Evolutionary conservation across 2,113 vertebrate species (phyloP), one percentile per base, ranked within the genome.

Genomic region (Actinemys pallida): DNA sequence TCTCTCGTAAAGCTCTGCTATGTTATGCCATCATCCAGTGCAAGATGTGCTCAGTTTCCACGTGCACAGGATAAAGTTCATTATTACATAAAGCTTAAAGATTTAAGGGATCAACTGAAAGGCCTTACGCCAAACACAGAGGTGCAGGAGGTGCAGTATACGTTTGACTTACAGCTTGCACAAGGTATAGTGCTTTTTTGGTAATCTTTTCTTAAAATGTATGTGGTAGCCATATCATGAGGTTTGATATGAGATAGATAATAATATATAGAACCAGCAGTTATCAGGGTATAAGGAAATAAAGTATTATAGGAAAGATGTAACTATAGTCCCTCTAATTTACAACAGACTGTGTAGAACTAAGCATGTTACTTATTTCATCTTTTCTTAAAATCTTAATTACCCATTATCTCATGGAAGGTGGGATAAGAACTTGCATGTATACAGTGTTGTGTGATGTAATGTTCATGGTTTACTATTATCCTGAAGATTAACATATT

Each of bases 51-150:
- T 69, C 99, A 99, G 98, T 99, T 99, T 94, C 99, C 99, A 35
- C 99, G 99, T 1, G 99, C 99, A 75, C 99, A 99, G 98, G 99
- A 99, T 95, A 99, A 99, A 98, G 99, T 99, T 25, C 99, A 99
- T 98, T 99, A 99, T 97, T 99, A 99, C 96, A 99, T 99, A 97
- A 99, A 99, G 90, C 98, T 99, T 94, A 98, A 99, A 93, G 99
- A 99, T 86, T 98, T 99, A n/a, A 93, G 99, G 92, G 99, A 99
- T 89, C 98, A 99, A 39, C 97, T 99, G 96, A 99, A 99, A 97
- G 99, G 99, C 49, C 59, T 99, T 1, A 59, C 93, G 24, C 97
- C 80, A 9, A 96, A 92, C 88, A 94, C 96, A 0, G 99, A 99
- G 0, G 90, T 99, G 17, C 98, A 99, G 96, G 99, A 99, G 97